phyloP scores from a whole-genome alignment of 1,140 invertebrate genomes.

The silkworm (Bombyx mori) region ASM3026992v2 NC_085110.1:1356001-1356500 shows the following conservation, averaged over 20 bases:
- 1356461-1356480: constrained; percentile 10
- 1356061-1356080: constrained; percentile 64
- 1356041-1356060: constrained; percentile 60
- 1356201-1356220: constrained; percentile 66
- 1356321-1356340: not conserved
- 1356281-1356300: not conserved
- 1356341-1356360: too few species aligned
- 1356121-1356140: constrained; percentile 39
- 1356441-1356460: not conserved
- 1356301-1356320: not conserved
- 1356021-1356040: constrained; percentile 60
- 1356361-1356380: not conserved
- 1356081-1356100: constrained; percentile 60
- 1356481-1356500: constrained; percentile 35
- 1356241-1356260: constrained; percentile 47
- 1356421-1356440: not conserved
- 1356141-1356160: constrained; percentile 50
- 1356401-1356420: not conserved
- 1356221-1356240: constrained; percentile 66
- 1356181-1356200: constrained; percentile 61
- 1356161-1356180: constrained; percentile 39
- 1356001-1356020: constrained; percentile 77
- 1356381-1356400: not conserved
- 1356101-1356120: constrained; percentile 59
- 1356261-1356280: constrained; percentile 12